phyloP scores from a whole-genome alignment of 2,888 invertebrate species.

The Chorisops tibialis region DNA sequence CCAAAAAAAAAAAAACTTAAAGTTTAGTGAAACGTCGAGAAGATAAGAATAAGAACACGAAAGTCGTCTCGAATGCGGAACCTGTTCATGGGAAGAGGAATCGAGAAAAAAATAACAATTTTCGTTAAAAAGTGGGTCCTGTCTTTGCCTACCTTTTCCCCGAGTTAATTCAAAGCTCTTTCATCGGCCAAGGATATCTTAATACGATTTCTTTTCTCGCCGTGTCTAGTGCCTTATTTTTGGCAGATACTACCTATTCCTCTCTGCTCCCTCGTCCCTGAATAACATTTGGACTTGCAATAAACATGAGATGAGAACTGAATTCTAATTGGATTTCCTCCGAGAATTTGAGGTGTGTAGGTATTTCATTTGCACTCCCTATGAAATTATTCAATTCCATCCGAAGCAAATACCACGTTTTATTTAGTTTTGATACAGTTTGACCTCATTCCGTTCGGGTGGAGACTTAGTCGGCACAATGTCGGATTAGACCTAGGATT shows the following conservation, averaged over 20 bases:
- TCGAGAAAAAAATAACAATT: constrained; percentile 8
- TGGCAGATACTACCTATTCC: too few species aligned
- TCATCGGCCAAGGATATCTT: constrained; percentile 12
- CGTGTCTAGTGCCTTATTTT: background rate
- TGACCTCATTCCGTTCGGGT: constrained; percentile 11
- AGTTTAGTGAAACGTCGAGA: too few species aligned
- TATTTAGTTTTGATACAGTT: constrained; percentile 26
- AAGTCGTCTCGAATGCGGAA: too few species aligned
- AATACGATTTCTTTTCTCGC: background rate
- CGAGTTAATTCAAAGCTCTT: constrained; percentile 15
- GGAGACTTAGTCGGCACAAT: too few species aligned
- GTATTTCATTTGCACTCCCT: background rate
- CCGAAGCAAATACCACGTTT: background rate
- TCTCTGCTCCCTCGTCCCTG: too few species aligned
- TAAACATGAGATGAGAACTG: constrained; percentile 34
- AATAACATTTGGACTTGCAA: constrained; percentile 31
- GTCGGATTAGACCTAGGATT: too few species aligned
- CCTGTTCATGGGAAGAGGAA: too few species aligned
- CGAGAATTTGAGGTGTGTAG: background rate
- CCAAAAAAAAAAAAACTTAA: too few species aligned
- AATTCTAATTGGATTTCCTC: constrained; percentile 32
- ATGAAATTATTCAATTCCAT: constrained; percentile 12
- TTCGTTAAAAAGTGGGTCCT: constrained; percentile 21
- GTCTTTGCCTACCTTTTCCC: constrained; percentile 6
- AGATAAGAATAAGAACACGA: too few species aligned